These are phyloP conservation scores for Erpetoichthys calabaricus DNA, from an alignment of 2,797 vertebrate species.

Conservation along the genomic window DNA sequence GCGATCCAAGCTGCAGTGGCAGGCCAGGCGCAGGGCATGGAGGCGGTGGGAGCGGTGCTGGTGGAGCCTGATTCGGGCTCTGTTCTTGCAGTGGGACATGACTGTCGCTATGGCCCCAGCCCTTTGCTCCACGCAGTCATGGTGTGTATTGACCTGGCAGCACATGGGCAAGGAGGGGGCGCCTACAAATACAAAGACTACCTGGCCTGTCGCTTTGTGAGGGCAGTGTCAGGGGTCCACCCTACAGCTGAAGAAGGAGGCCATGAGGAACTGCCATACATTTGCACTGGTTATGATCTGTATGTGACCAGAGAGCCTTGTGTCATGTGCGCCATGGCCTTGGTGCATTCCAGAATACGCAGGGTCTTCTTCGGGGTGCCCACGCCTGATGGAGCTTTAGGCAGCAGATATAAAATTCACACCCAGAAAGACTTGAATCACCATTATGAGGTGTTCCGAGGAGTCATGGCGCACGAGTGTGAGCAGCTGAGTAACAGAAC, in stretches of 20 bases:
- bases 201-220: constrained; percentile 31
- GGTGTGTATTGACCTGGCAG: constrained; percentile 74
- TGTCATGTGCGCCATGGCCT: constrained; percentile 75
- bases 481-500: constrained; percentile 23
- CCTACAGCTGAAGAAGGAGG: constrained; percentile 9
- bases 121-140: constrained; percentile 70
- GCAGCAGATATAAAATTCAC: constrained; percentile 63
- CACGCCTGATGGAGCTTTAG: constrained; percentile 57
- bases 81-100: constrained; percentile 58
- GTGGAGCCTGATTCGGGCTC: constrained; percentile 45
- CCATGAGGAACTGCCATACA: constrained; percentile 41
- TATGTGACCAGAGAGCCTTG: constrained; percentile 79
- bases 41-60: constrained; percentile 53
- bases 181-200: constrained; percentile 37
- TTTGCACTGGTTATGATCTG: constrained; percentile 74
- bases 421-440: constrained; percentile 65
- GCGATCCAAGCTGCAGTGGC: constrained; percentile 48
- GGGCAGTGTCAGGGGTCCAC: not conserved
- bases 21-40: constrained; percentile 39
- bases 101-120: constrained; percentile 37
- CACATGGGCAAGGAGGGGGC: constrained; percentile 60
- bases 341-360: constrained; percentile 69
- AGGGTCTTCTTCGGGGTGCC: constrained; percentile 64
- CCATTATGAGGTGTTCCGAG: constrained; percentile 64
- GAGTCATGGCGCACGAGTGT: constrained; percentile 52